Base-by-base conservation (phyloP, 2,113 vertebrate genomes). In the Astur gentilis region DNA sequence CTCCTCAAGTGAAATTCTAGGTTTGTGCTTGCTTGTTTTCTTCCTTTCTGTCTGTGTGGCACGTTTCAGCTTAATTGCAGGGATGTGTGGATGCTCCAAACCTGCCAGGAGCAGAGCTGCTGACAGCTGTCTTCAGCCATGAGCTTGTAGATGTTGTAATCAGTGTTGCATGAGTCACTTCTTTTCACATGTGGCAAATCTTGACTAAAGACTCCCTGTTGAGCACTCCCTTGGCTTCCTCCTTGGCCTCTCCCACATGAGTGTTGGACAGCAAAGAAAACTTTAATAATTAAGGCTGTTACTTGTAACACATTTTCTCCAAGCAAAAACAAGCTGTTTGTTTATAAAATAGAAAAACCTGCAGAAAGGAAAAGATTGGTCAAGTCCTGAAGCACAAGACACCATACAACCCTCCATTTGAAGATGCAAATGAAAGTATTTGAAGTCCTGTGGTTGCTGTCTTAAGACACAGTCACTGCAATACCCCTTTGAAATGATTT, bases 81-180 rank as follows among this genome's bases (percentile, higher is more conserved):
- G 22, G 71, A 40, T 22, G 16, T 13, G 8, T 2, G 1, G 14
- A 2, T 11, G 34, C 23, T 88, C 44, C 25, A 32, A n/a, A 47
- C 44, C 58, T 8, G 29, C 12, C 45, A 12, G 60, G 25, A 60
- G 50, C 38, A 15, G 10, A 13, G 38, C 67, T 22, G 25, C 61
- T 26, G 45, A 7, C 0, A 8, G 40, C 62, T 31, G 50, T 57
- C 65, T 70, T 57, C n/a, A 81, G 54, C 83, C 31, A 25, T 0
- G 10, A 55, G 78, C n/a, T 47, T 16, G 20, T 29, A 50, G 71
- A 15, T 57, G 64, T 42, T 66, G 54, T 47, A 19, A 36, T 45
- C 44, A 8, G 16, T 4, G 29, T 54, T 45, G 27, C 17, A 12
- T 0, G 1, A 78, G 34, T 31, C 2, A 0, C 25, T 71, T 1